A percentile compares a stretch with the other conserved stretches of the same genome.
Evolutionary conservation across 2,888 invertebrate genomes (phyloP).

Genomic region (Agrotis segetum): DNA sequence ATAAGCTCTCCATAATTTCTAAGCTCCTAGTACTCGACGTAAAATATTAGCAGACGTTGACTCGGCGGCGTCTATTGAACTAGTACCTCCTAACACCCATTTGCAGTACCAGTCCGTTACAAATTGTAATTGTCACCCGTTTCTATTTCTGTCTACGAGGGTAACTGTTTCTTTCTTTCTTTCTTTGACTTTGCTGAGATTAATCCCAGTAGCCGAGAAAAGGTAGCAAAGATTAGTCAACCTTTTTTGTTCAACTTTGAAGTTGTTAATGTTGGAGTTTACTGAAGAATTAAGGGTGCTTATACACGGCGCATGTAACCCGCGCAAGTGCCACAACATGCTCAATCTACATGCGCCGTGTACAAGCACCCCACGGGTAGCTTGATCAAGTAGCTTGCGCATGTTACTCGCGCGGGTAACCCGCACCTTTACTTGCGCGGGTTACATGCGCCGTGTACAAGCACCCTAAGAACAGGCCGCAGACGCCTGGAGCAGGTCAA

Average conservation of each 20-base stretch:
- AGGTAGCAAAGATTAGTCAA: not conserved
- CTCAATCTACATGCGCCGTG: no score
- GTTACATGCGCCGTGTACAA: no score
- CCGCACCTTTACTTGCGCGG: no score
- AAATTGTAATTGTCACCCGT: constrained; percentile 59
- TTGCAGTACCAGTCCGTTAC: constrained; percentile 38
- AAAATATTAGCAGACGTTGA: constrained; percentile 67
- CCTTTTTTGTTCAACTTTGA: not conserved
- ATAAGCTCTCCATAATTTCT: constrained; percentile 9
- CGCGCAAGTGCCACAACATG: no score
- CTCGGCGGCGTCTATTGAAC: constrained; percentile 58
- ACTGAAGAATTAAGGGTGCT: not conserved
- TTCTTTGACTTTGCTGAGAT: constrained; percentile 26
- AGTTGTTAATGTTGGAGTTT: not conserved
- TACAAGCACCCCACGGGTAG: no score
- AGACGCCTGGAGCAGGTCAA: no score
- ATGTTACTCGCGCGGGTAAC: no score
- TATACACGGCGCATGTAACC: no score
- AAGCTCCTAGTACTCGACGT: constrained; percentile 45
- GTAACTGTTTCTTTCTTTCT: constrained; percentile 29
- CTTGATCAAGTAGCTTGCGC: no score
- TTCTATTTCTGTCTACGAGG: constrained; percentile 40
- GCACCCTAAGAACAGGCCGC: no score
- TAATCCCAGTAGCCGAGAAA: constrained; percentile 9
- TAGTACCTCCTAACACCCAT: constrained; percentile 55